Conservation (phyloP, 1,140 invertebrate species). For the Dinothrombium tinctorium region DNA sequence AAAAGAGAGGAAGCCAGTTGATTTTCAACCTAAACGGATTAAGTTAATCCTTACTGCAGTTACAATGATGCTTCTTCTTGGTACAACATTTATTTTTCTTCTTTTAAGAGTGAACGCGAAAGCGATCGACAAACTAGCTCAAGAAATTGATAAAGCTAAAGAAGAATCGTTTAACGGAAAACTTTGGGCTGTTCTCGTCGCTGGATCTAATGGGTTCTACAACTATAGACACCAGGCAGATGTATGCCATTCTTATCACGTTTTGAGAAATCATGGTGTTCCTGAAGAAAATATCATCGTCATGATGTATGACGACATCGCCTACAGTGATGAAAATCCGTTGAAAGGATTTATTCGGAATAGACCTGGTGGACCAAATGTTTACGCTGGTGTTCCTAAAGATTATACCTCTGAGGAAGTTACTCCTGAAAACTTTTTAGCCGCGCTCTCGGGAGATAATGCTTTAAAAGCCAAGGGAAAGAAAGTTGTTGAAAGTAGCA, state of each 20-base stretch:
- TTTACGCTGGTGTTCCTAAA: slow-evolving; percentile 31
- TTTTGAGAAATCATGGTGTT: slow-evolving; percentile 31
- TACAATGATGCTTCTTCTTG: too few relatives aligned
- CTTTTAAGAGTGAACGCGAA: too few relatives aligned
- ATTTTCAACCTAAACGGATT: too few relatives aligned
- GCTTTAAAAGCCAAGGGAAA: slow-evolving; percentile 6
- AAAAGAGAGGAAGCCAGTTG: too few relatives aligned
- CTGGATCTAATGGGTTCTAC: slow-evolving; percentile 28
- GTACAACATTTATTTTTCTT: too few relatives aligned
- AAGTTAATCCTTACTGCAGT: too few relatives aligned
- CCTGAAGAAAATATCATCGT: slow-evolving; percentile 32
- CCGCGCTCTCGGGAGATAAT: slow-evolving; percentile 28
- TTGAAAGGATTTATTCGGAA: slow-evolving; percentile 32
- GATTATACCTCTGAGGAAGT: slow-evolving; percentile 28
- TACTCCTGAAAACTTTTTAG: slow-evolving; percentile 30
- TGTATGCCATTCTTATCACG: slow-evolving; percentile 36
- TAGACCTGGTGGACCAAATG: slow-evolving; percentile 30
- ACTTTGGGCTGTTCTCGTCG: slow-evolving; percentile 1
- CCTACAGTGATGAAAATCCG: slow-evolving; percentile 30
- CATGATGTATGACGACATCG: slow-evolving; percentile 40
- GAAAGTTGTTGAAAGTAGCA: slow-evolving; percentile 26
- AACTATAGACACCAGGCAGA: slow-evolving; percentile 41
- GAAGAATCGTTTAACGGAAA: too few relatives aligned
- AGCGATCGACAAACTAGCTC: too few relatives aligned
- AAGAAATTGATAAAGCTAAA: too few relatives aligned